Evolutionary conservation across 2,888 invertebrate genomes (phyloP).

Genomic region (Dascillus cervinus): DNA sequence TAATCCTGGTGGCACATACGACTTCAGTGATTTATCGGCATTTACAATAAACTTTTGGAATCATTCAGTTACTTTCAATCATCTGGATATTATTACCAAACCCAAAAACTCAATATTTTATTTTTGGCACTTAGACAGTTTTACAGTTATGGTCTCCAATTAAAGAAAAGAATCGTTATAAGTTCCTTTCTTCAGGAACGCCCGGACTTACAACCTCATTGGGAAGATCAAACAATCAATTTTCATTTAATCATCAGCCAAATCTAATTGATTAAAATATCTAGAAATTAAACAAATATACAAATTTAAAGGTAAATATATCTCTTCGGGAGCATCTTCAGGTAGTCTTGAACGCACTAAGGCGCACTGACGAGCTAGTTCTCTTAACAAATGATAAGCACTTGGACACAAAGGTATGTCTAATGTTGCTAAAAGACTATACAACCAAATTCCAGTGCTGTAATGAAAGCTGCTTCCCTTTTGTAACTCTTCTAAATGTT

Average conservation of each 20-base stretch:
- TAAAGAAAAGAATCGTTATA: too few relatives aligned
- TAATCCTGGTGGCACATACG: too few relatives aligned
- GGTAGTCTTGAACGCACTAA: slow-evolving; percentile 30
- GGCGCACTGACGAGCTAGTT: slow-evolving; percentile 49
- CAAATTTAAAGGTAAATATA: slow-evolving; percentile 55
- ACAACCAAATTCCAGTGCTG: slow-evolving; percentile 55
- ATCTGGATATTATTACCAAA: too few relatives aligned
- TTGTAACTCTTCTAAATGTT: slow-evolving; percentile 20
- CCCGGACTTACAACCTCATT: too few relatives aligned
- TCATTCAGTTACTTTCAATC: too few relatives aligned
- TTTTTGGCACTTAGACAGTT: too few relatives aligned
- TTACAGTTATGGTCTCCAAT: too few relatives aligned
- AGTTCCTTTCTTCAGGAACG: too few relatives aligned
- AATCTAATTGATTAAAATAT: slow-evolving; percentile 68
- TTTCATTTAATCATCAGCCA: slow-evolving; percentile 40
- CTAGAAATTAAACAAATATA: slow-evolving; percentile 67
- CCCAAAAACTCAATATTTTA: too few relatives aligned
- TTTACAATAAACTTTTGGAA: too few relatives aligned
- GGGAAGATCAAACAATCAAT: too few relatives aligned
- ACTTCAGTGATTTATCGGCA: too few relatives aligned
- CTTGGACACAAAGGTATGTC: slow-evolving; percentile 56
- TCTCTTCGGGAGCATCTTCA: slow-evolving; percentile 35
- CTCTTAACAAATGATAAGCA: slow-evolving; percentile 49
- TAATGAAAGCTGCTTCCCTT: slow-evolving; percentile 37
- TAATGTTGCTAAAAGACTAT: slow-evolving; percentile 50